These are phyloP conservation scores for Metopia argyrocephala DNA, from an alignment of 2,888 invertebrate genomes.

Conservation along the genomic window DNA sequence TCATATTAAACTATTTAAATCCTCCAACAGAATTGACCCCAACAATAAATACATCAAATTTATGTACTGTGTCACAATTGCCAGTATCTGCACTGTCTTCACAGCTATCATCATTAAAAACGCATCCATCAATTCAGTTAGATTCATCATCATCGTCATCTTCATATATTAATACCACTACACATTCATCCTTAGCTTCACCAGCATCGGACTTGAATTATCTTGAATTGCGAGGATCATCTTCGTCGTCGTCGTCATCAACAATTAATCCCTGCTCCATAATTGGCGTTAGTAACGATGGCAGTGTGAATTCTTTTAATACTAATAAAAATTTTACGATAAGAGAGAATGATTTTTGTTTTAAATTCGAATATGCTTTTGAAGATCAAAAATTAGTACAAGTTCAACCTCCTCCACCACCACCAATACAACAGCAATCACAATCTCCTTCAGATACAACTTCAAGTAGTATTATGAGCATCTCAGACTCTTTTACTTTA, in stretches of 20 bases:
- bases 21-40: constrained; percentile 65
- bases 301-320: constrained; percentile 37
- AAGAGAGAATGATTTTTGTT: constrained; percentile 71
- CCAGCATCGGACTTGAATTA: constrained; percentile 64
- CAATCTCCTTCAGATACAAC: background rate
- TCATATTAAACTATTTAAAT: constrained; percentile 66
- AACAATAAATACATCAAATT: constrained; percentile 43
- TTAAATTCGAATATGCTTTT: constrained; percentile 76
- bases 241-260: constrained; percentile 16
- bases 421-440: constrained; percentile 11
- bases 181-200: constrained; percentile 44
- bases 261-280: constrained; percentile 37
- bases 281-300: constrained; percentile 46
- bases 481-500: constrained; percentile 64
- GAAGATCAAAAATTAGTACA: constrained; percentile 77
- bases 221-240: constrained; percentile 45
- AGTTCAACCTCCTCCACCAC: constrained; percentile 74
- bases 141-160: constrained; percentile 50
- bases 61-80: constrained; percentile 9
- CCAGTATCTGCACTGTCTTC: constrained; percentile 14
- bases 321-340: constrained; percentile 42
- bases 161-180: constrained; percentile 1
- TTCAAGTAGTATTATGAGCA: constrained; percentile 58
- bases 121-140: constrained; percentile 36
- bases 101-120: constrained; percentile 40